A percentile compares a stretch with the other conserved stretches of the same genome.
These are phyloP conservation scores for Pollenia labialis DNA, from an alignment of 2,888 invertebrate species.

Conservation along the genomic window DNA sequence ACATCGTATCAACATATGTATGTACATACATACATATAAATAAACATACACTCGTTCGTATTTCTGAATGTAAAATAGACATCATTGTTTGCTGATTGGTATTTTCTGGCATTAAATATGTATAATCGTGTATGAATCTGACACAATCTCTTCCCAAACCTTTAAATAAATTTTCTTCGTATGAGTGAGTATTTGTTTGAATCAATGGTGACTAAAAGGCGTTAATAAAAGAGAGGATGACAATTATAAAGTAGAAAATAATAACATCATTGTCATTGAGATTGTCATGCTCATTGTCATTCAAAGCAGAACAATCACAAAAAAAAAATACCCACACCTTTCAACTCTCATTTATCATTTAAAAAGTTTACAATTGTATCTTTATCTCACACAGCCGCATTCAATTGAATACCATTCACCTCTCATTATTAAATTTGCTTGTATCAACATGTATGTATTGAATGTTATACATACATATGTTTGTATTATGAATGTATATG, in stretches of 20 bases:
- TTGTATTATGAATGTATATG: background rate
- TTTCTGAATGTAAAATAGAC: conserved; percentile 16
- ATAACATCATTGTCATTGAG: conserved; percentile 64
- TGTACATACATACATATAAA: background rate
- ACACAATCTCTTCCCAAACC: conserved; percentile 38
- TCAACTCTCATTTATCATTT: conserved; percentile 66
- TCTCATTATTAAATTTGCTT: conserved; percentile 18
- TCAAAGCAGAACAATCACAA: conserved; percentile 53
- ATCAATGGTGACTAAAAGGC: conserved; percentile 57
- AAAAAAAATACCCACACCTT: conserved; percentile 41
- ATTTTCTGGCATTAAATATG: conserved; percentile 36
- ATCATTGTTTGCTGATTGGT: conserved; percentile 30
- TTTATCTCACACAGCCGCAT: conserved; percentile 1
- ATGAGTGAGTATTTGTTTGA: background rate
- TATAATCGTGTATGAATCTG: conserved; percentile 36
- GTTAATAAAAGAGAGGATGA: conserved; percentile 62
- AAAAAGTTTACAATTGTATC: conserved; percentile 32
- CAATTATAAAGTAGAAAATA: conserved; percentile 68
- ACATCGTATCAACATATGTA: conserved; percentile 1
- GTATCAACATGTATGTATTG: background rate
- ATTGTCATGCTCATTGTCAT: conserved; percentile 68
- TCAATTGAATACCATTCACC: conserved; percentile 42
- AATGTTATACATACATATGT: too few species aligned
- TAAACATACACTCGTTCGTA: background rate
- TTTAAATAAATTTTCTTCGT: conserved; percentile 11